Percentiles rank a stretch among this genome's conserved stretches.
Conservation (phyloP, 2,888 invertebrate species). For the Habrosyne pyritoides region DNA sequence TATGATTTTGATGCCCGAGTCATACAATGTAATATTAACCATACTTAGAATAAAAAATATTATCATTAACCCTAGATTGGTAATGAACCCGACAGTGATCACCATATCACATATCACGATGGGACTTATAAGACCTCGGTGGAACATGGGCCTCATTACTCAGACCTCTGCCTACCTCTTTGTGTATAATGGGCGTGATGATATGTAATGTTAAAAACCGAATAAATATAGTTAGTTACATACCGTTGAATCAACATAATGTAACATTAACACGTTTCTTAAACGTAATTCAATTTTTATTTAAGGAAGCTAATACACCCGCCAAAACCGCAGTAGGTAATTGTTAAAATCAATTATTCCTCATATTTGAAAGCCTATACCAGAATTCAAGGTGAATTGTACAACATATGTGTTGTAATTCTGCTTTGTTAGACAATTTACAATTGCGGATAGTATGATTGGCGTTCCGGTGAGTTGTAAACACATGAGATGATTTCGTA, state of each 20-base stretch:
- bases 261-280: background rate
- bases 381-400: constrained; percentile 24
- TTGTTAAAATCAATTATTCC: constrained; percentile 1
- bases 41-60: too few species aligned
- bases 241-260: background rate
- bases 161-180: too few species aligned
- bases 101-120: too few species aligned
- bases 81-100: too few species aligned
- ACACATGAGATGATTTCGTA: constrained; percentile 9
- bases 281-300: background rate
- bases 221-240: too few species aligned
- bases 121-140: too few species aligned
- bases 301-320: background rate
- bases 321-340: background rate
- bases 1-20: too few species aligned
- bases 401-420: constrained; percentile 21
- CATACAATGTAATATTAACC: too few species aligned
- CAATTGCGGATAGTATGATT: constrained; percentile 19
- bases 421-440: constrained; percentile 26
- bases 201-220: too few species aligned
- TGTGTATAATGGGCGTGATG: too few species aligned
- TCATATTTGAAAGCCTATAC: constrained; percentile 4
- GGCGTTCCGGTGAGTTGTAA: constrained; percentile 11
- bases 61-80: too few species aligned
- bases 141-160: too few species aligned